Conservation (phyloP, 2,113 vertebrate species). For the Mustelus asterias region DNA sequence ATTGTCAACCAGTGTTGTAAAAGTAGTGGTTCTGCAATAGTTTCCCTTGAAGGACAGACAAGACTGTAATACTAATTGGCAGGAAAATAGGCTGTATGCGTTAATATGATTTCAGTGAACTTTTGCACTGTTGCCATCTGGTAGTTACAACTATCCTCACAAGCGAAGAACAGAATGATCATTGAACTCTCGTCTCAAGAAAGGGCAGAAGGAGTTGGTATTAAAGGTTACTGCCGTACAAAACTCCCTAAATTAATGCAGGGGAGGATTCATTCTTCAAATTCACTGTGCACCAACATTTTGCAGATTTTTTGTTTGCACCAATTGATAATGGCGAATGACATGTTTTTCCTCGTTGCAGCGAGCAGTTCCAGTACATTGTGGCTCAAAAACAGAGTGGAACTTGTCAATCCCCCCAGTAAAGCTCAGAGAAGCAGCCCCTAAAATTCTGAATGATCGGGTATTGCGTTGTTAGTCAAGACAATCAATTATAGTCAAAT, state of each 20-base stretch:
- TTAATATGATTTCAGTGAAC: neutral
- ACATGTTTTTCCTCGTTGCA: neutral
- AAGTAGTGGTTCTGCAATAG: neutral
- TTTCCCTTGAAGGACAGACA: neutral
- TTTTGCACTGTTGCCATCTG: neutral
- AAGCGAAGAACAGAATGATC: neutral
- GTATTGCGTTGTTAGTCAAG: neutral
- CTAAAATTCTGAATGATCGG: neutral
- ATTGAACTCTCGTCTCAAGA: neutral
- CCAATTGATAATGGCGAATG: neutral
- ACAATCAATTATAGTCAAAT: no score
- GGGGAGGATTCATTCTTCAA: neutral
- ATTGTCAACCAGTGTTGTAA: neutral
- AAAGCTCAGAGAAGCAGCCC: neutral
- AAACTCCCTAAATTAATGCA: neutral
- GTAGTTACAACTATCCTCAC: neutral
- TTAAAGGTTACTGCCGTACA: neutral
- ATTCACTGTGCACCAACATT: neutral
- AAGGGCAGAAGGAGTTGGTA: neutral
- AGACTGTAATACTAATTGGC: neutral
- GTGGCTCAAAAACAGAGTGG: neutral
- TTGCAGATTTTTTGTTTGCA: neutral
- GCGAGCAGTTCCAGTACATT: neutral
- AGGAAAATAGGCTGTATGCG: neutral
- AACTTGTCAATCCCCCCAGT: neutral